Percentiles rank a stretch among this genome's conserved stretches.
These are phyloP conservation scores for Brachyalestes nurse DNA, from an alignment of 2,797 vertebrate genomes.

Conservation along the genomic window DNA sequence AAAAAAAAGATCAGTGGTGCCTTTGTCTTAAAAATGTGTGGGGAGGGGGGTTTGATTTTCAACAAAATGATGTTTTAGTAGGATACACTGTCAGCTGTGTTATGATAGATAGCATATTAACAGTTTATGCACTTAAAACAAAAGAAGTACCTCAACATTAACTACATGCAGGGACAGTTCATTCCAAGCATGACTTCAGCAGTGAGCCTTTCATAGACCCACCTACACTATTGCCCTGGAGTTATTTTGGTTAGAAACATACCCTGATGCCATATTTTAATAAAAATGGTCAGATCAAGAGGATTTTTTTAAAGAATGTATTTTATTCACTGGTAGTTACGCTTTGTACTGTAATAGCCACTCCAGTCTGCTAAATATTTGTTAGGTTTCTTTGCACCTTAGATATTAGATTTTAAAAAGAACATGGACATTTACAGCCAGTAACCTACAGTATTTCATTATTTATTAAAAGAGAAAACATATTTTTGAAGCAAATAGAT, in stretches of 20 bases:
- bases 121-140: constrained; percentile 53
- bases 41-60: constrained; percentile 20
- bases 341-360: neutral
- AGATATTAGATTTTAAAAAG: constrained; percentile 32
- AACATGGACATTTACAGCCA: neutral
- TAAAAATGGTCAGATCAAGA: neutral
- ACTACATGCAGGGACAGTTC: constrained; percentile 25
- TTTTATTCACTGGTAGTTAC: neutral
- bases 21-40: constrained; percentile 9
- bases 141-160: constrained; percentile 59
- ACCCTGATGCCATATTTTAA: neutral
- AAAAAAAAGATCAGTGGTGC: constrained; percentile 3
- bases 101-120: constrained; percentile 44
- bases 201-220: neutral
- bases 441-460: neutral
- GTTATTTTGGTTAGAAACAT: constrained; percentile 1
- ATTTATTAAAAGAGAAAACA: constrained; percentile 24
- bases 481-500: neutral
- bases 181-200: constrained; percentile 37
- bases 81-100: neutral
- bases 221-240: neutral
- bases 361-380: neutral
- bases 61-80: constrained; percentile 16
- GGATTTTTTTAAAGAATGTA: neutral
- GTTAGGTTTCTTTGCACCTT: neutral